These are phyloP conservation scores for Bombus difficillimus DNA, from an alignment of 1,140 invertebrate genomes.

Conservation along the genomic window DNA sequence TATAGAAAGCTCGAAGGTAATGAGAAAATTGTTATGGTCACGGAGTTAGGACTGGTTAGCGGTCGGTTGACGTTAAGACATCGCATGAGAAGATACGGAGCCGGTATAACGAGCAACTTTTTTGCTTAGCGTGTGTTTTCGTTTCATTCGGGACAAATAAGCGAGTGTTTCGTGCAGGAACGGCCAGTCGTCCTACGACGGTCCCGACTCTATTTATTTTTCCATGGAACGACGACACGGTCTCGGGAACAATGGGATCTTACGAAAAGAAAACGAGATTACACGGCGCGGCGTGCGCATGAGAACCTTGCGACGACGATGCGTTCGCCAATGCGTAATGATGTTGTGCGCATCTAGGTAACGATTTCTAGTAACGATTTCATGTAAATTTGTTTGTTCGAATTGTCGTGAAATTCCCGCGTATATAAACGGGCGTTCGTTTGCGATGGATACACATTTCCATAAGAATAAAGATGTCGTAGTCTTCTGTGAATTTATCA, in stretches of 20 bases:
- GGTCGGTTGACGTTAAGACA: not conserved
- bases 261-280: conserved; percentile 24
- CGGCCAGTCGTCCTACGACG: not conserved
- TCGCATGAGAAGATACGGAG: conserved; percentile 1
- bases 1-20: too few species aligned
- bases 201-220: conserved; percentile 27
- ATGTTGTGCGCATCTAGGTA: not conserved
- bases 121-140: conserved; percentile 32
- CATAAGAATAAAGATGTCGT: not conserved
- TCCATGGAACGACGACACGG: not conserved
- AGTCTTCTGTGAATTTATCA: not conserved
- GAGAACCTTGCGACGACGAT: not conserved
- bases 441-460: not conserved
- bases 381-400: not conserved
- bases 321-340: not conserved
- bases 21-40: not conserved
- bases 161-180: conserved; percentile 14
- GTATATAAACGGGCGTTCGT: too few species aligned
- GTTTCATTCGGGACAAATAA: conserved; percentile 37
- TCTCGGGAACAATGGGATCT: conserved; percentile 10
- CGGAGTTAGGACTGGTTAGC: not conserved
- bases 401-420: not conserved
- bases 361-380: not conserved
- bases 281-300: not conserved
- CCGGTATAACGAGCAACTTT: conserved; percentile 21